phyloP scores from a whole-genome alignment of 2,113 vertebrate species.

The Anguilla rostrata region DNA sequence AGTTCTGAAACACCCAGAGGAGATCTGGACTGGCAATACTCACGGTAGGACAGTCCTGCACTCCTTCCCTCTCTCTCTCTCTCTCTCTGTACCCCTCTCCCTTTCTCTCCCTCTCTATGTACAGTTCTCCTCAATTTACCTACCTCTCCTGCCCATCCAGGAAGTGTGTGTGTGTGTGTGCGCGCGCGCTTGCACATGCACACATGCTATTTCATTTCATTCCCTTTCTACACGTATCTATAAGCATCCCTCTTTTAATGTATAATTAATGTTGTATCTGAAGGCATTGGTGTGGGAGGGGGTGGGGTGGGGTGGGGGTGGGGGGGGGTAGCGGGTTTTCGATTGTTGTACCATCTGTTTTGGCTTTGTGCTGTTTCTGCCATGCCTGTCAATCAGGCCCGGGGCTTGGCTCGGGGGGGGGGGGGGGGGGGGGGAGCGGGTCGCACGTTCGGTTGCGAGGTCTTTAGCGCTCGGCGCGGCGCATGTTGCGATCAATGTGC shows the following conservation, averaged over 20 bases:
- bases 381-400: neutral
- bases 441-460: neutral
- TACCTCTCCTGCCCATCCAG: neutral
- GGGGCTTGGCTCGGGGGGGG: neutral
- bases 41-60: constrained; percentile 60
- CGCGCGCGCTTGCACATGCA: neutral
- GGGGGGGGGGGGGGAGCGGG: neutral
- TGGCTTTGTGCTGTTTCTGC: neutral
- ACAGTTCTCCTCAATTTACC: neutral
- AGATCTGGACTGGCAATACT: constrained; percentile 69
- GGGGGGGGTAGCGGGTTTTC: neutral
- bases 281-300: neutral
- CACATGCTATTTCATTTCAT: neutral
- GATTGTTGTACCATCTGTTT: constrained; percentile 4
- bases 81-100: constrained; percentile 29
- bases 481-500: constrained; percentile 48
- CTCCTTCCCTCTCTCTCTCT: constrained; percentile 39
- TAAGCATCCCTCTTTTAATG: neutral
- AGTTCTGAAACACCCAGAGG: constrained; percentile 73
- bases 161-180: constrained; percentile 7
- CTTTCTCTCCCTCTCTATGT: neutral
- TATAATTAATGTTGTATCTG: neutral
- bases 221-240: neutral
- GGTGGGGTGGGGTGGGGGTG: neutral
- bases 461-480: constrained; percentile 42